Conservation (phyloP, 2,888 invertebrate species). For the Drosophila falleni region DNA sequence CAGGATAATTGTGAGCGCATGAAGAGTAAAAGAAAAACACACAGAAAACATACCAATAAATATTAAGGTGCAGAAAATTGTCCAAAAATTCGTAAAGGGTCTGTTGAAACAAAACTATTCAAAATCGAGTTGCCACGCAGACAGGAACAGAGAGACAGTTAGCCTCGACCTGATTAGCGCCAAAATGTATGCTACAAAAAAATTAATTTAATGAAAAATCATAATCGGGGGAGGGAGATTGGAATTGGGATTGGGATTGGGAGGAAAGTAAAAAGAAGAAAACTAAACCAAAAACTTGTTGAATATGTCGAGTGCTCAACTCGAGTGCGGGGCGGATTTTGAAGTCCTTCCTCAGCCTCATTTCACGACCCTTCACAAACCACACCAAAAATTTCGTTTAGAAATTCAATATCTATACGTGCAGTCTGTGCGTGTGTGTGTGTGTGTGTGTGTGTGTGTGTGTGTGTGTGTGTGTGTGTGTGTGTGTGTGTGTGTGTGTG, state of each 20-base stretch:
- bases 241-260: too few species aligned
- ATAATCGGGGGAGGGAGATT: neutral
- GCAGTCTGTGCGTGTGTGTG: constrained; percentile 1
- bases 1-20: constrained; percentile 16
- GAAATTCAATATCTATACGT: constrained; percentile 65
- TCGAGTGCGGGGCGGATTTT: constrained; percentile 2
- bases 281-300: constrained; percentile 57
- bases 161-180: constrained; percentile 31
- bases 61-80: constrained; percentile 3
- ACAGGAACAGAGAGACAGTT: neutral
- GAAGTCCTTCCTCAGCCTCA: constrained; percentile 5
- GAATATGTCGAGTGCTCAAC: constrained; percentile 46
- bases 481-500: constrained; percentile 10
- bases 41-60: constrained; percentile 23
- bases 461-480: constrained; percentile 11
- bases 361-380: neutral
- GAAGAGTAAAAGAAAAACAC: neutral
- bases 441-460: constrained; percentile 9
- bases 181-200: constrained; percentile 28
- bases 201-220: neutral
- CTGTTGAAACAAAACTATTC: constrained; percentile 24
- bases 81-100: constrained; percentile 4
- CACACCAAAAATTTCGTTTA: constrained; percentile 31
- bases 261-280: neutral
- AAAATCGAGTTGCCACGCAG: constrained; percentile 31